Evolutionary conservation across 1,140 invertebrate species (phyloP), one percentile per base, ranked within the genome.

Genomic region (Trichoplusia ni): DNA sequence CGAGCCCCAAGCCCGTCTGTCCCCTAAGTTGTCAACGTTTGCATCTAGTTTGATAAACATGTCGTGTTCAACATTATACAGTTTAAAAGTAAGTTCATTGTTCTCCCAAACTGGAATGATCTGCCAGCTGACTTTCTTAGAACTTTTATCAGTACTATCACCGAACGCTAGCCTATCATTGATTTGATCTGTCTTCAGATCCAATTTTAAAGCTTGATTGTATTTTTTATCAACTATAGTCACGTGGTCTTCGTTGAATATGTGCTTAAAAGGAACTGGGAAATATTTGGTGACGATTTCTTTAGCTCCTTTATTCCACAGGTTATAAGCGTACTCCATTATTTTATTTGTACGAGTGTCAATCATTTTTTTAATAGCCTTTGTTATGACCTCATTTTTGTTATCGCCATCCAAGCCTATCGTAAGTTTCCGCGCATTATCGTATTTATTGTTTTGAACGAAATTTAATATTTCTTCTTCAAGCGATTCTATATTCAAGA

Each of bases 11-110:
- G 38, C 62, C 21, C 47, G 53, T 29, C 59, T 67, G 8, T 71
- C 64, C 0, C 69, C 66, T 0, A 27, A 14, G 8, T 33, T 16
- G 29, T 75, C 64, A 0, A 16, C 18, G 13, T 63, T 42, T 0
- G 23, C 35, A 13, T 61, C 68, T 4, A 77, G 23, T 25, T 71
- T 77, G 44, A 77, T 62, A 18, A 54, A 71, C 38, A 64, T 58
- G 0, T 46, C 47, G 25, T 21, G 29, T 6, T 64, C 42, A 0
- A 51, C 19, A 21, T 71, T 67, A 7, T 53, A 16, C 9, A 74
- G 62, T 65, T 78, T 75, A 35, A 75, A 78, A 0, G 46, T 47
- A 2, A 74, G 35, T n/a, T 33, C 25, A 46, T 67, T 49, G 40
- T 62, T 42, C 21, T 65, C 42, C 56, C 59, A 67, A n/a, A 67